Evolutionary conservation across 2,113 vertebrate species (phyloP).

Genomic region (Romanogobio albipinnatus): DNA sequence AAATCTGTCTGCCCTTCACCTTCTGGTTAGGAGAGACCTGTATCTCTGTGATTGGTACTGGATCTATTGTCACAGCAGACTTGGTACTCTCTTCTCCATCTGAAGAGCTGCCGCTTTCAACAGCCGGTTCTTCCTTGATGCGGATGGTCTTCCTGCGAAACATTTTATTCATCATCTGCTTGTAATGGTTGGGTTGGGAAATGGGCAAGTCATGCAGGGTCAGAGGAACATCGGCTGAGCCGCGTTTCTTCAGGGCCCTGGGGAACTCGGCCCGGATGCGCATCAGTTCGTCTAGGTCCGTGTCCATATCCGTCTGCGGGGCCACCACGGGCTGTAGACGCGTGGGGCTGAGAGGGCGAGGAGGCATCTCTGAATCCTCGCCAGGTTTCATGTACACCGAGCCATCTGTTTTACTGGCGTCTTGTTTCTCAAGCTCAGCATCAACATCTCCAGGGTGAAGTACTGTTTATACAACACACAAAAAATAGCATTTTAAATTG

Average conservation of each 20-base stretch:
- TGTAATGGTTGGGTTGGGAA: constrained; percentile 83
- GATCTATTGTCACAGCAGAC: background rate
- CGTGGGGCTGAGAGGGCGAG: constrained; percentile 87
- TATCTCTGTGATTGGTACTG: constrained; percentile 11
- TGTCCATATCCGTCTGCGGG: constrained; percentile 74
- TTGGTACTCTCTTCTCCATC: constrained; percentile 68
- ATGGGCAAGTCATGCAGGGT: constrained; percentile 62
- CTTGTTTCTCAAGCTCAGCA: constrained; percentile 76
- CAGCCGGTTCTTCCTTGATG: constrained; percentile 58
- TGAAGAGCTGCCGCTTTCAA: constrained; percentile 70
- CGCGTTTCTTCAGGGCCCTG: constrained; percentile 83
- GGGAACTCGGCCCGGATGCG: constrained; percentile 86
- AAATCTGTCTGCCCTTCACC: constrained; percentile 58
- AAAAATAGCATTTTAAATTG: background rate
- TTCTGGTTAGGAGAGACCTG: constrained; percentile 56
- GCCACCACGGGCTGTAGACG: constrained; percentile 86
- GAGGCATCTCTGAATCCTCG: constrained; percentile 40
- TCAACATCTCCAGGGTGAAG: constrained; percentile 73
- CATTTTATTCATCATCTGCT: constrained; percentile 84
- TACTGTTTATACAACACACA: constrained; percentile 53
- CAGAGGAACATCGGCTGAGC: constrained; percentile 78
- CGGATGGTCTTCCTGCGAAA: constrained; percentile 68
- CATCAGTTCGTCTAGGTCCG: constrained; percentile 79
- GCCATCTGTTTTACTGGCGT: constrained; percentile 58
- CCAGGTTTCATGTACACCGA: constrained; percentile 31